Base-by-base conservation (phyloP, 2,797 vertebrate species). In the Propithecus deckenii region DNA sequence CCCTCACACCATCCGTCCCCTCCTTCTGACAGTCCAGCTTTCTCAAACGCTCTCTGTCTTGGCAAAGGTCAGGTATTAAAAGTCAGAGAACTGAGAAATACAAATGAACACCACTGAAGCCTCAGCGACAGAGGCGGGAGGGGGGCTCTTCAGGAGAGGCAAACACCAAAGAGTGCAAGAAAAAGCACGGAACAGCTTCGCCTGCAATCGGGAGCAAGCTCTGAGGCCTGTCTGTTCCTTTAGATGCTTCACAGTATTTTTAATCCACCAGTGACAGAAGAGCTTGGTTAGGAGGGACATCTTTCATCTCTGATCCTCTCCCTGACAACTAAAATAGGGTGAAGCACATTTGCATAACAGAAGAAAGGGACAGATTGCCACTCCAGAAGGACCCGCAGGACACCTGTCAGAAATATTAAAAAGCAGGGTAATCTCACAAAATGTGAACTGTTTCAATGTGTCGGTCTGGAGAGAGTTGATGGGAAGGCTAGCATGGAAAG, bases 281-380 rank as follows among this genome's bases (percentile, higher is more conserved):
- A 78, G 84, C 95, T 75, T 86, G 94, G 76, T 97, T 84, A 89
- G 84, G 92, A 94, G 94, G 86, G 86, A 92, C 83, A 87, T 96
- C 92, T 97, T 98, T 98, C 94, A 96, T 98, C 63, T 97, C 79
- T 48, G 9, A 91, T 86, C 93, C 88, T 98, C 91, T 94, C 88
- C 87, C 89, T 86, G 94, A 97, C 48, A 90, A 86, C 43, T 20
- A 94, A 98, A 98, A 71, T 25, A 86, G 96, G 92, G 95, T 93
- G 91, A 96, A 96, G 79, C 65, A 69, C 75, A 96, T 98, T 97
- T 97, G 96, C 94, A 95, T 95, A 94, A 93, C 96, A 97, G 92
- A 97, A 97, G 96, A 96, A 89, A 96, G 91, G 65, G 96, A 96
- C 98, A 98, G 98, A 97, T 96, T 97, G 98, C n/a, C 95, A 91